Conservation (phyloP, 1,140 invertebrate species). For the Euschistus heros region DNA sequence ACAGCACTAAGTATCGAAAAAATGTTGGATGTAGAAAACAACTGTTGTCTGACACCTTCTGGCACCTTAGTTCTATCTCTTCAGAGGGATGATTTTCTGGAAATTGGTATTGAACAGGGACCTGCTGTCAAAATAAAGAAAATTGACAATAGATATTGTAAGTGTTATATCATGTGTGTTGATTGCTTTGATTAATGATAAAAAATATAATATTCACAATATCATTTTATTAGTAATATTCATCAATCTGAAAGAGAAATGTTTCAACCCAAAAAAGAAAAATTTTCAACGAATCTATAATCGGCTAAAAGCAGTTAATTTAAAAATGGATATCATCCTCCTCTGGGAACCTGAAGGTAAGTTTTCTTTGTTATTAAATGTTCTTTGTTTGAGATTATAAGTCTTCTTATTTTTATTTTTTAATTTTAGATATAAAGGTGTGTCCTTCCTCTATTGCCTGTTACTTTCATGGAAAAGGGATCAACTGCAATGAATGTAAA, state of each 20-base stretch:
- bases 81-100: neutral
- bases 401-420: slow-evolving; percentile 23
- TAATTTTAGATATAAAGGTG: slow-evolving; percentile 36
- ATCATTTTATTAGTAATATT: neutral
- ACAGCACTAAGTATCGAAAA: neutral
- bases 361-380: neutral
- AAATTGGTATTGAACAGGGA: neutral
- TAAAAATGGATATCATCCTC: slow-evolving; percentile 39
- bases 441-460: slow-evolving; percentile 50
- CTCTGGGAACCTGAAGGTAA: slow-evolving; percentile 44
- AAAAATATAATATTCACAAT: neutral
- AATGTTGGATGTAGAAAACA: neutral
- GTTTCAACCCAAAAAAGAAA: slow-evolving; percentile 41
- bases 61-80: neutral
- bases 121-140: slow-evolving; percentile 6
- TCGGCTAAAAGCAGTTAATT: slow-evolving; percentile 34
- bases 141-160: neutral
- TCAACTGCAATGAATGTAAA: slow-evolving; percentile 37
- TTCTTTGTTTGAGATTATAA: neutral
- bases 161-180: neutral
- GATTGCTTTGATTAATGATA: neutral
- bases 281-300: slow-evolving; percentile 38
- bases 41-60: neutral
- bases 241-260: slow-evolving; percentile 40
- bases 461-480: slow-evolving; percentile 41